Conservation (phyloP, 2,888 invertebrate genomes). For the Rhamphomyia laevipes region DNA sequence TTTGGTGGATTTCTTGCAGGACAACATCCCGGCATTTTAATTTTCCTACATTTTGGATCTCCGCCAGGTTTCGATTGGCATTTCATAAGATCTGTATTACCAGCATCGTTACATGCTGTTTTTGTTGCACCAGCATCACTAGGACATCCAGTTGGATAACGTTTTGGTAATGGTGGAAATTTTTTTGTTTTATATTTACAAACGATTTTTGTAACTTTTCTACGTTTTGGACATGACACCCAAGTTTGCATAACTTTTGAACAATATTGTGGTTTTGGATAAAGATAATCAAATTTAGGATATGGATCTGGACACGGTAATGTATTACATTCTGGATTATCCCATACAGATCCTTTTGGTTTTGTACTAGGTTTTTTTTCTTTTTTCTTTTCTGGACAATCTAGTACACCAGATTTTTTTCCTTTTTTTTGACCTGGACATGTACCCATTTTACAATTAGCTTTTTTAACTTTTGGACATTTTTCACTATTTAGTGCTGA, state of each 20-base stretch:
- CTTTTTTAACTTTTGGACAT: not conserved
- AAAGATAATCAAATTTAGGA: conserved; percentile 26
- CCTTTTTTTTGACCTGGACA: conserved; percentile 12
- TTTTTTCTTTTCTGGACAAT: conserved; percentile 8
- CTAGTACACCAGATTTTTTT: conserved; percentile 13
- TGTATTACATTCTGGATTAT: conserved; percentile 15
- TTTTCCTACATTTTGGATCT: not conserved
- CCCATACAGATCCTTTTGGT: conserved; percentile 12
- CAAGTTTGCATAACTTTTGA: conserved; percentile 30
- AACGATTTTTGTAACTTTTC: conserved; percentile 19
- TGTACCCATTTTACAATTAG: not conserved
- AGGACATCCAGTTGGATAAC: not conserved
- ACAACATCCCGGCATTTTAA: conserved; percentile 9
- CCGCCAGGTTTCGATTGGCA: conserved; percentile 13
- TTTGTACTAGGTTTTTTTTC: not conserved
- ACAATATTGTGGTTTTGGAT: conserved; percentile 27
- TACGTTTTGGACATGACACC: conserved; percentile 26
- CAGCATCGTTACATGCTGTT: conserved; percentile 5
- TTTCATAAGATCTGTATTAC: not conserved
- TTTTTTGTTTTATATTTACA: conserved; percentile 16
- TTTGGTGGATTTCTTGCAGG: not conserved
- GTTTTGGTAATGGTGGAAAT: conserved; percentile 6
- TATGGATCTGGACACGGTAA: conserved; percentile 17
- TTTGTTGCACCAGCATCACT: conserved; percentile 1
- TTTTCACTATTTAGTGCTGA: not conserved